phyloP scores from a whole-genome alignment of 2,888 invertebrate genomes.

The Cryptocephalus moraei region DNA sequence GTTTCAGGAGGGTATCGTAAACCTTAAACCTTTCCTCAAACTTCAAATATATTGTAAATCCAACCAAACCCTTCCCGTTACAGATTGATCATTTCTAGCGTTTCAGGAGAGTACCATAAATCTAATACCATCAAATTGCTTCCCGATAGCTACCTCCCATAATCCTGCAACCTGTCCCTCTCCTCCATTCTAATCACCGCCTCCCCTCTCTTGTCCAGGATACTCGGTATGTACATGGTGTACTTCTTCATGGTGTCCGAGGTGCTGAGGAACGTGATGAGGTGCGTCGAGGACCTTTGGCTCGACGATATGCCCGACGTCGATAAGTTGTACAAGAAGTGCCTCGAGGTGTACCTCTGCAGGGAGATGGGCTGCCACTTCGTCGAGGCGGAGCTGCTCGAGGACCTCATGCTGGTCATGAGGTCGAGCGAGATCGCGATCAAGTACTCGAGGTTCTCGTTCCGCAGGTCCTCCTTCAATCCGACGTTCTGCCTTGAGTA shows the following conservation, averaged over 20 bases:
- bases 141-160: too few species aligned
- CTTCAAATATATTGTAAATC: too few species aligned
- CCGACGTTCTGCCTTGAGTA: too few species aligned
- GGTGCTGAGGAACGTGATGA: conserved; percentile 30
- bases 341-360: conserved; percentile 35
- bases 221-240: conserved; percentile 55
- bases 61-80: too few species aligned
- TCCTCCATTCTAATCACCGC: too few species aligned
- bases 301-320: conserved; percentile 24
- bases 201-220: conserved; percentile 36
- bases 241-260: conserved; percentile 46
- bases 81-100: too few species aligned
- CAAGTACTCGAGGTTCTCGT: conserved; percentile 16
- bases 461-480: too few species aligned
- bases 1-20: too few species aligned
- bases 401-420: conserved; percentile 53
- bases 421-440: conserved; percentile 43
- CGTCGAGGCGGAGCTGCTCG: conserved; percentile 54
- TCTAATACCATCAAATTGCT: too few species aligned
- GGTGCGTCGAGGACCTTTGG: conserved; percentile 26
- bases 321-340: conserved; percentile 23
- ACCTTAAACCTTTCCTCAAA: too few species aligned
- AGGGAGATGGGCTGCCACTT: conserved; percentile 46
- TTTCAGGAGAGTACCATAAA: too few species aligned
- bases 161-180: too few species aligned